These are phyloP conservation scores for Eurypyga helias DNA, from an alignment of 2,113 vertebrate genomes.

Conservation along the genomic window DNA sequence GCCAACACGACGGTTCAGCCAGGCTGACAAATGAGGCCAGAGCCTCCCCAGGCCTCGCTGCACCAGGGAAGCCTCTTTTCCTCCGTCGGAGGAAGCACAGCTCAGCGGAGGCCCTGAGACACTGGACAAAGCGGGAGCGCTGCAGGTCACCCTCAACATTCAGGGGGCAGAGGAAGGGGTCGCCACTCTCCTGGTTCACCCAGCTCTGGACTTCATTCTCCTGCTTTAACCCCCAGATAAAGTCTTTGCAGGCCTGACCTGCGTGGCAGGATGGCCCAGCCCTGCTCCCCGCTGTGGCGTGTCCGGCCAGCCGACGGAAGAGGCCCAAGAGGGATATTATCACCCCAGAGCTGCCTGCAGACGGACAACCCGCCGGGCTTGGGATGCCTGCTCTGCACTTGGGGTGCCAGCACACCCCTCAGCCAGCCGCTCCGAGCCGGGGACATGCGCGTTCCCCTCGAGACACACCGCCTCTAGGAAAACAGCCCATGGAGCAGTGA, in stretches of 20 bases:
- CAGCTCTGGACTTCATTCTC: not conserved
- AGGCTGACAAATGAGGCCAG: not conserved
- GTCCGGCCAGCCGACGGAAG: fast-evolving
- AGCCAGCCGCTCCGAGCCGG: not conserved
- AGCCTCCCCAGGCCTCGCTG: not conserved
- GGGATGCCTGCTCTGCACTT: fast-evolving
- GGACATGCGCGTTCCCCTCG: not conserved
- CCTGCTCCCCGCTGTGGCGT: not conserved
- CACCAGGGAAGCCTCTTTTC: not conserved
- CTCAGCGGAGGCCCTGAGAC: not conserved
- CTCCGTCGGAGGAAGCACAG: not conserved
- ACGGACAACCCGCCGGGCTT: fast-evolving
- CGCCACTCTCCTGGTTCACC: not conserved
- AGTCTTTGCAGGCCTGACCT: not conserved
- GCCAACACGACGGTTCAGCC: fast-evolving
- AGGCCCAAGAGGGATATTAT: not conserved
- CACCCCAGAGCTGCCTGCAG: not conserved
- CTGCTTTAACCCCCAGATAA: not conserved
- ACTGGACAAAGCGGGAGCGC: not conserved
- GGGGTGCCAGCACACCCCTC: not conserved
- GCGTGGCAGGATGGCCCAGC: not conserved
- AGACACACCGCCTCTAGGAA: not conserved
- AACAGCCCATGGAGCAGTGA: not conserved
- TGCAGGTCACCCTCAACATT: not conserved
- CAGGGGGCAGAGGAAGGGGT: not conserved